These are phyloP conservation scores for Nylanderia fulva DNA, from an alignment of 1,140 invertebrate genomes.

Conservation along the genomic window DNA sequence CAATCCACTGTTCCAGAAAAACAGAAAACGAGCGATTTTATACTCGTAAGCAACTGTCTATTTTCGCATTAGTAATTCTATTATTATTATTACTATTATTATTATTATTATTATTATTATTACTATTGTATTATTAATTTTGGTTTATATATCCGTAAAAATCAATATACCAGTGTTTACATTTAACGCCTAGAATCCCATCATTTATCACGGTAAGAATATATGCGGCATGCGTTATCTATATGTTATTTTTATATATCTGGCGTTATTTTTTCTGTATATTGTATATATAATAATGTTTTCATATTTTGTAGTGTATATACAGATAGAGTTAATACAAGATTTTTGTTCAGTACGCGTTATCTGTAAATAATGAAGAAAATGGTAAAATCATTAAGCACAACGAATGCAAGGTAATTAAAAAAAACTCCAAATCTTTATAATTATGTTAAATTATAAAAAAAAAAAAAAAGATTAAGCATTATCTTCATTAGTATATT, in stretches of 20 bases:
- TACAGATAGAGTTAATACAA: neutral
- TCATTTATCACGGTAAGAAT: constrained; percentile 6
- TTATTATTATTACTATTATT: constrained; percentile 67
- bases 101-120: constrained; percentile 62
- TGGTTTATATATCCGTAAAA: constrained; percentile 83
- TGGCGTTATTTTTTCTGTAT: constrained; percentile 13
- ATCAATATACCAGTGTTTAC: constrained; percentile 84
- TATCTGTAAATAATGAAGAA: neutral
- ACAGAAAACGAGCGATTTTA: constrained; percentile 37
- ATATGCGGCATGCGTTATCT: neutral
- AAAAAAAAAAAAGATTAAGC: neutral
- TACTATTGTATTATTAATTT: constrained; percentile 81
- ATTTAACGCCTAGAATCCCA: constrained; percentile 53
- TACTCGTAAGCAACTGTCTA: constrained; percentile 66
- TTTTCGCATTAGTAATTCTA: constrained; percentile 78
- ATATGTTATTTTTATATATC: constrained; percentile 1
- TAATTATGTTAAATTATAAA: too few species aligned
- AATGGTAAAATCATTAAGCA: neutral
- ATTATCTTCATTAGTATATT: neutral
- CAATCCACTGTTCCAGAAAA: constrained; percentile 38
- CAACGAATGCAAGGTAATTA: neutral
- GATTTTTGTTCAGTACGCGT: neutral
- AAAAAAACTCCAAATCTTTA: too few species aligned
- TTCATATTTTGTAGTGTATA: neutral
- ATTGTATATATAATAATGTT: constrained; percentile 1